Base-by-base conservation (phyloP, 2,888 invertebrate genomes). In the Ormia ochracea region DNA sequence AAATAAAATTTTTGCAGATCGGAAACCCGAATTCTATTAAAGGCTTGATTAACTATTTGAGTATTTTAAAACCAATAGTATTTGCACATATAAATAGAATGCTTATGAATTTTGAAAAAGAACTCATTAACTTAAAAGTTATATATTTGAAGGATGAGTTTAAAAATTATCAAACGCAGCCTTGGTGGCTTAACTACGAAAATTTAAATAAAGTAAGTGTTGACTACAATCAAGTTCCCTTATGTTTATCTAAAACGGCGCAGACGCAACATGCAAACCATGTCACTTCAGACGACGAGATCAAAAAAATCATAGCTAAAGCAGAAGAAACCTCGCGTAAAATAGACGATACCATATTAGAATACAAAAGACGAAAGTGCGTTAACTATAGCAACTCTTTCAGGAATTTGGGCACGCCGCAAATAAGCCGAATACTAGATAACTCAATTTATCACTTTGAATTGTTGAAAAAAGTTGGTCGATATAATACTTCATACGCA, bases 141-240 rank as follows among this genome's bases (percentile, higher is more conserved):
- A 86, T 90, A 36, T 90, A 89, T 78, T 77, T 83, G n/a, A 84
- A 84, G 21, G 61, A 82, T 26, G 82, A 83, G n/a, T 82, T 86
- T 0, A 45, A 78, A 7, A 83, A 84, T 26, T 86, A 84, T 58
- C 82, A 78, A 59, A 79, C 79, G 0, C 80, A 81, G 14, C 86
- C 88, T 1, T 88, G 88, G 88, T 88, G 88, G 88, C 80, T 87
- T 0, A 84, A 85, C 23, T 83, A 81, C 48, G 66, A 83, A 10
- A 54, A 81, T 0, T 78, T 87, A 1, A 81, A 84, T 28, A 79
- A 79, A 3, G 84, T 87, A 10, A 83, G 48, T 4, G 54, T 83
- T 17, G 83, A 83, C 58, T 72, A 82, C 21, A 41, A 10, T 28
- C 38, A 41, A 56, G 54, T n/a, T 21, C 6, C 56, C 9, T 26